phyloP scores from a whole-genome alignment of 2,113 vertebrate species.

The Apteryx owenii region DNA sequence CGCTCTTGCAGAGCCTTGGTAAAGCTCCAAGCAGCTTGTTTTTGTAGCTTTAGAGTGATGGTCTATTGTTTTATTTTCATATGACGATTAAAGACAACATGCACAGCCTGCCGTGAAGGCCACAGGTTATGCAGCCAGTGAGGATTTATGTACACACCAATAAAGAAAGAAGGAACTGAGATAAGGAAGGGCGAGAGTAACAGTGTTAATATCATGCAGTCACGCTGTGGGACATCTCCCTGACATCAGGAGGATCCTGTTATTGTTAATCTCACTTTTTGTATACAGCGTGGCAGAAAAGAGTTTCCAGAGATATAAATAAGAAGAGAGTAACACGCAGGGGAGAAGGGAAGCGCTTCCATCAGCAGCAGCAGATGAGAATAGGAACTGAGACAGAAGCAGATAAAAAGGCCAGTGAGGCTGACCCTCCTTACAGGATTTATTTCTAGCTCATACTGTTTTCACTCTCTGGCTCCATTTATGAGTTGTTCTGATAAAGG shows the following conservation, averaged over 20 bases:
- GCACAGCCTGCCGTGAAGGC: neutral
- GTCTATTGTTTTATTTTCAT: neutral
- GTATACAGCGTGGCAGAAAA: neutral
- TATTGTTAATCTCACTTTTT: constrained; percentile 22
- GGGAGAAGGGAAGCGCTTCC: neutral
- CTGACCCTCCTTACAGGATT: neutral
- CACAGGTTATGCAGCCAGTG: neutral
- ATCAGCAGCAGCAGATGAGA: neutral
- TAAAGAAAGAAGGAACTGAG: neutral
- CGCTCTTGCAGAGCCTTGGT: rapidly evolving
- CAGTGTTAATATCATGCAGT: neutral
- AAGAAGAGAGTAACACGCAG: neutral
- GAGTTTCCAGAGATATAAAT: neutral
- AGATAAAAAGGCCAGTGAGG: neutral
- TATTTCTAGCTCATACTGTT: neutral
- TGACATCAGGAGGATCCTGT: neutral
- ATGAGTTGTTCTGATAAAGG: neutral
- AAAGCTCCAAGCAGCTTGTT: neutral
- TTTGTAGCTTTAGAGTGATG: neutral
- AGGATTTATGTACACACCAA: neutral
- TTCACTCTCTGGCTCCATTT: neutral
- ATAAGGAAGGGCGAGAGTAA: neutral
- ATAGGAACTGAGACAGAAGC: constrained; percentile 17
- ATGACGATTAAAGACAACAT: neutral
- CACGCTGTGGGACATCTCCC: neutral